Base-by-base conservation (phyloP, 2,888 invertebrate species). In the Catonia carolina region DNA sequence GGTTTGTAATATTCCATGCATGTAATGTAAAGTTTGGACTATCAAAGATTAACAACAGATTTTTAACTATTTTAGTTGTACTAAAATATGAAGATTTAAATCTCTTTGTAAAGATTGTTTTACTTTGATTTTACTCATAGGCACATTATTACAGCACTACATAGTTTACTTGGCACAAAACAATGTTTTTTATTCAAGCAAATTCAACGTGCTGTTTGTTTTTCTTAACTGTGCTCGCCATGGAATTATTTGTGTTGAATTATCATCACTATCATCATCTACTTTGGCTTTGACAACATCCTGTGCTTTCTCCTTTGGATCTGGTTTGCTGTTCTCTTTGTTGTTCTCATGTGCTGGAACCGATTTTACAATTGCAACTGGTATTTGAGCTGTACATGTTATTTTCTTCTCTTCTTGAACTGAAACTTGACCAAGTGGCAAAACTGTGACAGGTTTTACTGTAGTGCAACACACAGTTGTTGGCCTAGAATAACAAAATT, bases 201-300 rank as follows among this genome's bases (percentile, higher is more conserved):
- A 78, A 72, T 88, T 90, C 60, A 92, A 79, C 70, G 88, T 89
- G 77, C 91, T 91, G 73, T 91, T 91, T 14, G 92, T 92, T 74
- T 92, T 92, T 69, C 91, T 81, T 48, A 92, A 76, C 68, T 91
- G 89, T 27, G 91, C 89, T 67, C 91, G 79, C 92, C 92, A 92
- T 1, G 92, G 92, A 60, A 91, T 91, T 53, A 90, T 89, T 67
- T 71, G 73, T 10, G 82, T 83, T 31, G 82, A 78, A 57, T 75
- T 78, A 61, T 82, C 83, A 37, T 81, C 79, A 61, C 82, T 83
- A 37, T 81, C 79, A 55, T 78, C 77, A 20, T 53, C 51, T 6
- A 45, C 55, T 33, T 47, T 27, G n/a, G 2, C 27, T 7, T 45
- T 33, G 6, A n/a, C n/a, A 18, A 22, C 22, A 23, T 4, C 64